Conservation (phyloP, 2,888 invertebrate genomes). For the Macrosoma leucophasiata region DNA sequence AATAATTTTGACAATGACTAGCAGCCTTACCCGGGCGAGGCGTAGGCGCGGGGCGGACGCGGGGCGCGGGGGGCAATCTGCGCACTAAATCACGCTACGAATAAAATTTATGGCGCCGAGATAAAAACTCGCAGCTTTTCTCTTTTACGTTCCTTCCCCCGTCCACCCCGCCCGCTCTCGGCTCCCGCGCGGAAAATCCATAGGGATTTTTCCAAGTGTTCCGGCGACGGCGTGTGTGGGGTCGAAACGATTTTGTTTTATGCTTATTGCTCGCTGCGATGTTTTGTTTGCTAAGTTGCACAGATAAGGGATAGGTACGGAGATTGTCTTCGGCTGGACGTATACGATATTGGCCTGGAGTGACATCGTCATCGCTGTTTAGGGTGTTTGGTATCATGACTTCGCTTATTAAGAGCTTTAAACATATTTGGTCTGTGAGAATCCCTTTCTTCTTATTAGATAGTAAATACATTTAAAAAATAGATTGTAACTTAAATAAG, state of each 20-base stretch:
- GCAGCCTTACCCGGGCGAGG: conserved; percentile 72
- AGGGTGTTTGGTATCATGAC: conserved; percentile 1
- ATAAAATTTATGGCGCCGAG: conserved; percentile 78
- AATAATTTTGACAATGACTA: conserved; percentile 77
- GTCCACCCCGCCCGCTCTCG: conserved; percentile 49
- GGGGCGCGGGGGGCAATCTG: conserved; percentile 71
- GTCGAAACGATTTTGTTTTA: conserved; percentile 74
- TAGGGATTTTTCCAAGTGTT: conserved; percentile 76
- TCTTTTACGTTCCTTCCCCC: conserved; percentile 75
- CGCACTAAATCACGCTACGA: conserved; percentile 78
- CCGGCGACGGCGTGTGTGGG: conserved; percentile 72
- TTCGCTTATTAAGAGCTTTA: no score
- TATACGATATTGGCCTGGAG: conserved; percentile 7
- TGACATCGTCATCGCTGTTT: conserved; percentile 1
- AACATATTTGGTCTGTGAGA: no score
- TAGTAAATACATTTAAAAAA: no score
- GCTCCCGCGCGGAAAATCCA: conserved; percentile 68
- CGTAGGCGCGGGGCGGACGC: conserved; percentile 67
- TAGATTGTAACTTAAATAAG: no score
- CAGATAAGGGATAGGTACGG: conserved; percentile 62
- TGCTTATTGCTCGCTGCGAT: conserved; percentile 71
- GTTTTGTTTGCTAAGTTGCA: conserved; percentile 72
- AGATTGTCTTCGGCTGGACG: conserved; percentile 57
- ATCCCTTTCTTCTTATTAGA: no score
- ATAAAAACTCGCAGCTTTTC: conserved; percentile 79